Percentiles rank a stretch among this genome's conserved stretches.
These are phyloP conservation scores for Actinopyga echinites DNA, from an alignment of 53 echinoderm and acorn worm species.

Conservation along the genomic window DNA sequence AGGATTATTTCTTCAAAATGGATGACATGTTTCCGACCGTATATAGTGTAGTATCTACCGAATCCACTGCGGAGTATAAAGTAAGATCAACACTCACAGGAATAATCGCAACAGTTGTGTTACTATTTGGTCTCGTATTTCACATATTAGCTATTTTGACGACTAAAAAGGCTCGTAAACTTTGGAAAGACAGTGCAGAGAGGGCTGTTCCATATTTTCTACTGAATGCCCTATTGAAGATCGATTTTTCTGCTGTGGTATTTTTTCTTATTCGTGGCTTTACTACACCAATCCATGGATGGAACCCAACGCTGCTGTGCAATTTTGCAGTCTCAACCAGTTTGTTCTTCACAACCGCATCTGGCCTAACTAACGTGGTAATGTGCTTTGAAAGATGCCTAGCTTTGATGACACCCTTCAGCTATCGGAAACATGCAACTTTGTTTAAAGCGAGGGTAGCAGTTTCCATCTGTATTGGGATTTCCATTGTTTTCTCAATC, in stretches of 20 bases:
- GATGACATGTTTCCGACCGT: no score
- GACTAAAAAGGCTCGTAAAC: conserved; percentile 29
- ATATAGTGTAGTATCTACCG: no score
- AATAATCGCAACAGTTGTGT: no score
- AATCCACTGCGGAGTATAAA: no score
- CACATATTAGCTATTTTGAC: conserved; percentile 55
- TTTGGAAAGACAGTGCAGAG: not conserved
- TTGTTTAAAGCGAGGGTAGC: not conserved
- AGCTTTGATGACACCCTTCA: not conserved
- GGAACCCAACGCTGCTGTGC: conserved; percentile 21
- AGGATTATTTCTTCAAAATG: no score
- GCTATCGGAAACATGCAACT: not conserved
- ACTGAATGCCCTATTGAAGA: conserved; percentile 39
- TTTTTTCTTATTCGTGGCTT: conserved; percentile 44
- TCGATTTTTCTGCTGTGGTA: conserved; percentile 47
- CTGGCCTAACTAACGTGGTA: not conserved
- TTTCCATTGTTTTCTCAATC: not conserved
- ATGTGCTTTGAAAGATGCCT: not conserved
- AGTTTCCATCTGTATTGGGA: not conserved
- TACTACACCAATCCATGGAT: not conserved
- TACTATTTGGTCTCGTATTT: conserved; percentile 46
- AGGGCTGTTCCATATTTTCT: conserved; percentile 42
- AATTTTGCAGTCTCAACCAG: conserved; percentile 54
- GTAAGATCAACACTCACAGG: no score
- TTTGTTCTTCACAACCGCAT: conserved; percentile 57